Evolutionary conservation across 64 coral and sea anemone species (phyloP).

Genomic region (Exaiptasia diaphana): DNA sequence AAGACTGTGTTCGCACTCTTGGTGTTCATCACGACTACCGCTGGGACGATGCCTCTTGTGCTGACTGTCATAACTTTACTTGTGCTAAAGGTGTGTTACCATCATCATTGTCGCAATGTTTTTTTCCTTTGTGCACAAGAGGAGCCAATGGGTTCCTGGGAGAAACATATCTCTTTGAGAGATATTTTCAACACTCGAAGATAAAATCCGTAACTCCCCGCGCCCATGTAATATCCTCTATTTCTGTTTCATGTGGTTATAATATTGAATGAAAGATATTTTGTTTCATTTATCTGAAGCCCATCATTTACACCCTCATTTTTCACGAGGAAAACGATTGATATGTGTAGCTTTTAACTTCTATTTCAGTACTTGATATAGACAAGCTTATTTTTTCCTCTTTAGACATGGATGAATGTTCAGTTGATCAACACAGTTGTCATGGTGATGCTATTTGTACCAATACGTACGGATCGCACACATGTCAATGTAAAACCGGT

Average conservation of each 20-base stretch:
- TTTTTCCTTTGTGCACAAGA: neutral
- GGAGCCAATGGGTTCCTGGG: no score
- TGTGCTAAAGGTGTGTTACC: constrained; percentile 57
- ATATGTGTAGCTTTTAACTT: neutral
- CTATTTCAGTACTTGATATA: neutral
- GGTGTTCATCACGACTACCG: neutral
- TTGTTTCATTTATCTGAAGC: no score
- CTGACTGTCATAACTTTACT: constrained; percentile 45
- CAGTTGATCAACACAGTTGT: neutral
- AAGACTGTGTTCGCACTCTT: constrained; percentile 38
- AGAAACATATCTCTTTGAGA: no score
- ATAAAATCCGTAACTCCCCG: no score
- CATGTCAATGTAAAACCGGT: constrained; percentile 28
- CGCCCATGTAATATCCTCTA: no score
- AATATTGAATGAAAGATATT: no score
- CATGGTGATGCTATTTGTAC: constrained; percentile 14
- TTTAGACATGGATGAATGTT: constrained; percentile 51
- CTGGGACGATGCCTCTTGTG: constrained; percentile 40
- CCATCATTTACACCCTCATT: no score
- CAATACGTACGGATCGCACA: constrained; percentile 18
- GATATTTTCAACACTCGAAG: no score
- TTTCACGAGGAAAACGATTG: neutral
- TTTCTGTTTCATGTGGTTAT: no score
- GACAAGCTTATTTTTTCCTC: neutral
- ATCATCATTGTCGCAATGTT: neutral